Conservation (phyloP, 1,140 invertebrate genomes). For the Tenebrio molitor region DNA sequence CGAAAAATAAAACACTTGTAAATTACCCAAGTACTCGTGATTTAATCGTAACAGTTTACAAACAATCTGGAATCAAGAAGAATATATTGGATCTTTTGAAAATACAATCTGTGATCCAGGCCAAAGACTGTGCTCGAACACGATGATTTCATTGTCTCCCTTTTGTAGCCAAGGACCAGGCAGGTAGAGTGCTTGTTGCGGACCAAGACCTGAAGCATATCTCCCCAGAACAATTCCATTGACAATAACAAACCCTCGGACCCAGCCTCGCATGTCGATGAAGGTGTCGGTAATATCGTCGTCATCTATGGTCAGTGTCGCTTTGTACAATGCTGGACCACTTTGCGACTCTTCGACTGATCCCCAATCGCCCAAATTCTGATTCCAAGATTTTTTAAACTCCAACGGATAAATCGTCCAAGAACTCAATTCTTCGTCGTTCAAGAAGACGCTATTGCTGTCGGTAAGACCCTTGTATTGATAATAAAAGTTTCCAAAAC, state of each 20-base stretch:
- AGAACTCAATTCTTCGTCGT: conserved; percentile 62
- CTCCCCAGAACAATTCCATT: conserved; percentile 77
- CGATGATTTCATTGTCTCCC: conserved; percentile 67
- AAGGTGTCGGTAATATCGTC: conserved; percentile 51
- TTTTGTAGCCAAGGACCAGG: conserved; percentile 70
- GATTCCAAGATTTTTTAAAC: conserved; percentile 67
- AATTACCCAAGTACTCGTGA: too few relatives aligned
- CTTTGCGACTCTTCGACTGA: not conserved
- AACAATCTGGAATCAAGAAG: not conserved
- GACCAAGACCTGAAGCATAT: conserved; percentile 71
- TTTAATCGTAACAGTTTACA: not conserved
- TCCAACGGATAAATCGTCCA: conserved; percentile 71
- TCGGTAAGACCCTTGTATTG: conserved; percentile 68
- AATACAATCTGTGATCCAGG: conserved; percentile 50
- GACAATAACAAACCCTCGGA: conserved; percentile 74
- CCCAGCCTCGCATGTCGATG: conserved; percentile 67
- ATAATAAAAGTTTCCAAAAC: conserved; percentile 68
- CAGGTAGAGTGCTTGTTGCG: conserved; percentile 72
- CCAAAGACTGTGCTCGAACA: conserved; percentile 63
- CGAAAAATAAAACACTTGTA: too few relatives aligned
- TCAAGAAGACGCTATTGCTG: conserved; percentile 65
- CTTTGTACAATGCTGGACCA: conserved; percentile 60
- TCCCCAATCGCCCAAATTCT: conserved; percentile 54
- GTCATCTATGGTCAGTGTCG: conserved; percentile 30
- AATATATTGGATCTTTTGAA: conserved; percentile 54